These are phyloP conservation scores for Pseudanteris insignis DNA, from an alignment of 2,888 invertebrate species.

Conservation along the genomic window DNA sequence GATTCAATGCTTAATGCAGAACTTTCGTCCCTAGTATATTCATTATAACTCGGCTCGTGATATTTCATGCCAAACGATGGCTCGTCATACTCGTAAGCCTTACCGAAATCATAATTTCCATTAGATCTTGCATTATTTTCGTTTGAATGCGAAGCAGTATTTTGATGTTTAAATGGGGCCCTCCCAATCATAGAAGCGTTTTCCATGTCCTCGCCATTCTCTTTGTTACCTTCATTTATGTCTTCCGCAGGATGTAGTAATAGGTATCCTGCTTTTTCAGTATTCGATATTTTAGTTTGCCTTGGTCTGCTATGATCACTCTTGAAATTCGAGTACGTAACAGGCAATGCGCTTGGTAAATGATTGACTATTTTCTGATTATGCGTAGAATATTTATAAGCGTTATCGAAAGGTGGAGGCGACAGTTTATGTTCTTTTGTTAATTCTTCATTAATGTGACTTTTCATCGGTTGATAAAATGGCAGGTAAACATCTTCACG, in stretches of 20 bases:
- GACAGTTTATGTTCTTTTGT: constrained; percentile 51
- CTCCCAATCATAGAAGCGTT: constrained; percentile 4
- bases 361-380: constrained; percentile 31
- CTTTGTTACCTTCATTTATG: background rate
- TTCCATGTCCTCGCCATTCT: background rate
- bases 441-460: constrained; percentile 52
- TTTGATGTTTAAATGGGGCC: constrained; percentile 7
- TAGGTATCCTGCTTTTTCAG: background rate
- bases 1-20: background rate
- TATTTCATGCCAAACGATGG: too few relatives aligned
- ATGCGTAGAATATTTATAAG: constrained; percentile 52
- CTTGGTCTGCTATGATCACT: background rate
- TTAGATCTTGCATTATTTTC: constrained; percentile 2
- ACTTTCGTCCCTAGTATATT: too few relatives aligned
- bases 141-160: constrained; percentile 3
- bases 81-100: constrained; percentile 4
- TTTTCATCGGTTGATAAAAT: constrained; percentile 36
- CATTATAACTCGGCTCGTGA: too few relatives aligned
- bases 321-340: background rate
- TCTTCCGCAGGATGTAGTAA: background rate
- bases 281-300: background rate
- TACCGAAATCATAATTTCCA: constrained; percentile 6
- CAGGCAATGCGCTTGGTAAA: background rate
- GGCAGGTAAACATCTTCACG: constrained; percentile 42
- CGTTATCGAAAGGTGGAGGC: constrained; percentile 58